A percentile compares a stretch with the other conserved stretches of the same genome.
Conservation (phyloP, 2,888 invertebrate genomes). For the Tolmerus cingulatus region DNA sequence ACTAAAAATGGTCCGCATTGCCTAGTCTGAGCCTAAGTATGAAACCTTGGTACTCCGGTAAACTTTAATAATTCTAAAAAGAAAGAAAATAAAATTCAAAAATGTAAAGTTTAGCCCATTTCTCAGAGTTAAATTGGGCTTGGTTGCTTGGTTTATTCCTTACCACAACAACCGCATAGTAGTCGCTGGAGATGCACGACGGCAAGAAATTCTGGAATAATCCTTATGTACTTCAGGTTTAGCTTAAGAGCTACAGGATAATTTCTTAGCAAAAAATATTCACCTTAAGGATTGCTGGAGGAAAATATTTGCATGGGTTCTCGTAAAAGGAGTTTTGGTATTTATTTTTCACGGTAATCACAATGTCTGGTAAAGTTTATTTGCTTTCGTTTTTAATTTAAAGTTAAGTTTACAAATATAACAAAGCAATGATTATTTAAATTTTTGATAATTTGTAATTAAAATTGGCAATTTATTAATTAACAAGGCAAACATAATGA, state of each 20-base stretch:
- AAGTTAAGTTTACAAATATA: background rate
- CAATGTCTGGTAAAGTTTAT: background rate
- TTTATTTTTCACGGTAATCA: background rate
- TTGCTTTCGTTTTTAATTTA: background rate
- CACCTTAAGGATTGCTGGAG: background rate
- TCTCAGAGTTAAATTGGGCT: background rate
- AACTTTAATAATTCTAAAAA: slow-evolving; percentile 17
- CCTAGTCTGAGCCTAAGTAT: background rate
- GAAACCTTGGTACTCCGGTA: background rate
- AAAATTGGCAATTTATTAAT: background rate
- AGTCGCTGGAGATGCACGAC: background rate
- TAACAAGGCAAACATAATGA: background rate
- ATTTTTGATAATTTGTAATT: background rate
- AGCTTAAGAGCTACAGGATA: background rate
- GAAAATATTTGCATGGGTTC: background rate
- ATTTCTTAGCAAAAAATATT: background rate
- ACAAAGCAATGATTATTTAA: no score
- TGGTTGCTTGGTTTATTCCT: background rate
- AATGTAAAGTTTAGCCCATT: background rate
- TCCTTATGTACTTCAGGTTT: background rate
- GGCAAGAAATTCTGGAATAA: background rate
- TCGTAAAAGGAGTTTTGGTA: background rate
- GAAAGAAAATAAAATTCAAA: background rate
- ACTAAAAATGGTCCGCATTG: background rate
- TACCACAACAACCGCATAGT: background rate